These are phyloP conservation scores for Dicerorhinus sumatrensis DNA, from an alignment of 2,113 vertebrate species.

Conservation along the genomic window DNA sequence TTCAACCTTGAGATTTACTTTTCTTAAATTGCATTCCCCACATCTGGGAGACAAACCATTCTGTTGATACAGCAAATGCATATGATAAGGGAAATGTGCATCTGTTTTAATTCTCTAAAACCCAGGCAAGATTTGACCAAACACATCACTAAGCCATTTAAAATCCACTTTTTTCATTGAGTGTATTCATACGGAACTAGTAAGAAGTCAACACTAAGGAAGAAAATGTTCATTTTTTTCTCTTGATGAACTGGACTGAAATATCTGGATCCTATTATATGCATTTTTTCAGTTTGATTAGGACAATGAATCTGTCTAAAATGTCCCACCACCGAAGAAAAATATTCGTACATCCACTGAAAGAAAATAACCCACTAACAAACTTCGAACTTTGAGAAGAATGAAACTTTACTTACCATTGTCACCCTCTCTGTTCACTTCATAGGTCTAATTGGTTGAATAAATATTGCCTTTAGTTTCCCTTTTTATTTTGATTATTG, in stretches of 20 bases:
- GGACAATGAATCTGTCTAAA: conserved; percentile 21
- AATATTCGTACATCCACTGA: background rate
- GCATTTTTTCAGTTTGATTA: conserved; percentile 27
- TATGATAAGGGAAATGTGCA: conserved; percentile 58
- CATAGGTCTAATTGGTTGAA: conserved; percentile 6
- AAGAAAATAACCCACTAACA: conserved; percentile 46
- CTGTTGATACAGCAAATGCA: conserved; percentile 63
- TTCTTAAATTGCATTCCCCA: conserved; percentile 57
- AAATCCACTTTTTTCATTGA: conserved; percentile 47
- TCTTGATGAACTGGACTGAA: conserved; percentile 7
- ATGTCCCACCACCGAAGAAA: conserved; percentile 39
- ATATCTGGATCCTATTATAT: background rate
- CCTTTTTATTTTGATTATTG: conserved; percentile 52
- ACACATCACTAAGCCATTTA: conserved; percentile 71
- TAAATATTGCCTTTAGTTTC: conserved; percentile 43
- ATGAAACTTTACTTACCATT: background rate
- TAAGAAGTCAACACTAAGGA: conserved; percentile 43
- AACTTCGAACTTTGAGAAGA: conserved; percentile 15
- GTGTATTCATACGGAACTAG: conserved; percentile 33
- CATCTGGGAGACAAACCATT: conserved; percentile 70
- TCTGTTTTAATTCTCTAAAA: conserved; percentile 73
- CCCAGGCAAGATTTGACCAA: conserved; percentile 67
- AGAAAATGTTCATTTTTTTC: conserved; percentile 57
- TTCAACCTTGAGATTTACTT: conserved; percentile 72
- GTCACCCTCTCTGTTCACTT: background rate